phyloP scores from a whole-genome alignment of 2,888 invertebrate species.

The Rotaria socialis region DNA sequence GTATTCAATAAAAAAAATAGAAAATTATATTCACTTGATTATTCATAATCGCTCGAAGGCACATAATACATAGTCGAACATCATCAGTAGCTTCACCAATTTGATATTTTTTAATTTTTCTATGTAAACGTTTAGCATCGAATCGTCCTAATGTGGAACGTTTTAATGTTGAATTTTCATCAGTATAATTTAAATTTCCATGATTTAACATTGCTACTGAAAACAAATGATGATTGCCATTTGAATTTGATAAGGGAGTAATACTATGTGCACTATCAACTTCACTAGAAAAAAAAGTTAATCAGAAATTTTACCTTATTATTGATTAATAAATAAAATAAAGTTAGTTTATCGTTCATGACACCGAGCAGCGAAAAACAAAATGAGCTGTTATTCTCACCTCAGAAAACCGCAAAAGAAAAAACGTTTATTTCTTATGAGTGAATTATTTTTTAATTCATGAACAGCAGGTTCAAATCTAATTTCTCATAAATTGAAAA shows the following conservation, averaged over 20 bases:
- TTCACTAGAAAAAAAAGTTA: not conserved
- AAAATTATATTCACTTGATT: conserved; percentile 69
- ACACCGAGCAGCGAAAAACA: not conserved
- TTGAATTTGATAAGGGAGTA: not conserved
- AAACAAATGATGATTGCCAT: not conserved
- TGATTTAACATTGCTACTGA: not conserved
- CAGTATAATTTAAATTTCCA: not conserved
- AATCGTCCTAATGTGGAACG: not conserved
- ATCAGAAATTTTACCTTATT: not conserved
- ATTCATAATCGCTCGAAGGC: conserved; percentile 98
- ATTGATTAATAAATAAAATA: not conserved
- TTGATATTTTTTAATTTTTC: conserved; percentile 40
- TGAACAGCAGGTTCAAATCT: not conserved
- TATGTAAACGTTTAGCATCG: not conserved
- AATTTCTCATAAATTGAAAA: not conserved
- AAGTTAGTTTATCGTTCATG: not conserved
- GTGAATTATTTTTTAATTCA: not conserved
- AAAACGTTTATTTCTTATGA: not conserved
- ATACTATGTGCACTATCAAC: not conserved
- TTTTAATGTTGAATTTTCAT: conserved; percentile 11
- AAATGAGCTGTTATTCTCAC: not conserved
- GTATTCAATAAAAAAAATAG: not conserved
- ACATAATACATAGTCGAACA: conserved; percentile 97
- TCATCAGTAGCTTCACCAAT: conserved; percentile 65
- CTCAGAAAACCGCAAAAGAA: not conserved